Conservation (phyloP, 1,140 invertebrate genomes). For the Sminthurides bifidus region DNA sequence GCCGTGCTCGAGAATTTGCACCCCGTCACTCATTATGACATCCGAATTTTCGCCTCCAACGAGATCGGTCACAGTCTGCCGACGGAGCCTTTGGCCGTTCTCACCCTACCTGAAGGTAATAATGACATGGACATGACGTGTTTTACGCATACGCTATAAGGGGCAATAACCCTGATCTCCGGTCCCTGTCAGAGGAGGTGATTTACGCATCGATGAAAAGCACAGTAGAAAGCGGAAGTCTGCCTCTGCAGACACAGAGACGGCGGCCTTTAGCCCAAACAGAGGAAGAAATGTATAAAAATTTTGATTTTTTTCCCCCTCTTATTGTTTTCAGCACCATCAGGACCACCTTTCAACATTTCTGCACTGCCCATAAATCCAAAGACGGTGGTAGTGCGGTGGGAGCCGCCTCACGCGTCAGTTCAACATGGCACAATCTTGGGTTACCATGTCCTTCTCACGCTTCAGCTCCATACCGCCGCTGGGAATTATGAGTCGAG, state of each 20-base stretch:
- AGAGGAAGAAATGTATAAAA: too few species aligned
- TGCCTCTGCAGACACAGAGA: too few species aligned
- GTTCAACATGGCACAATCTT: constrained; percentile 32
- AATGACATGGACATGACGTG: too few species aligned
- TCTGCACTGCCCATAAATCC: constrained; percentile 17
- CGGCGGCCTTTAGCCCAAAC: too few species aligned
- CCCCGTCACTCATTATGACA: constrained; percentile 36
- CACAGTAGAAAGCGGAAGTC: too few species aligned
- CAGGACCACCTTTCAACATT: constrained; percentile 26
- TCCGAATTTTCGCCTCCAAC: constrained; percentile 38
- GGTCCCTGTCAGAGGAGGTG: too few species aligned
- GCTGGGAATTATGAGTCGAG: not conserved
- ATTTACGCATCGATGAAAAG: too few species aligned
- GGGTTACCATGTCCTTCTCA: constrained; percentile 44
- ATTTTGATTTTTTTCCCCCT: not conserved
- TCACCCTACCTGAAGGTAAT: constrained; percentile 28
- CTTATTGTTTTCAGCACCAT: constrained; percentile 16
- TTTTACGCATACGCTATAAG: too few species aligned
- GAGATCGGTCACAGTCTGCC: constrained; percentile 37
- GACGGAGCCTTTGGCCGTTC: constrained; percentile 16
- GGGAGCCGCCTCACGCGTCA: constrained; percentile 18
- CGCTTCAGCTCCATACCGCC: not conserved
- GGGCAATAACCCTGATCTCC: too few species aligned
- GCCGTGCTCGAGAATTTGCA: constrained; percentile 31
- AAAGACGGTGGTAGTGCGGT: constrained; percentile 13